Base-by-base conservation (phyloP, 2,797 vertebrate species). In the Aphelocoma californica region DNA sequence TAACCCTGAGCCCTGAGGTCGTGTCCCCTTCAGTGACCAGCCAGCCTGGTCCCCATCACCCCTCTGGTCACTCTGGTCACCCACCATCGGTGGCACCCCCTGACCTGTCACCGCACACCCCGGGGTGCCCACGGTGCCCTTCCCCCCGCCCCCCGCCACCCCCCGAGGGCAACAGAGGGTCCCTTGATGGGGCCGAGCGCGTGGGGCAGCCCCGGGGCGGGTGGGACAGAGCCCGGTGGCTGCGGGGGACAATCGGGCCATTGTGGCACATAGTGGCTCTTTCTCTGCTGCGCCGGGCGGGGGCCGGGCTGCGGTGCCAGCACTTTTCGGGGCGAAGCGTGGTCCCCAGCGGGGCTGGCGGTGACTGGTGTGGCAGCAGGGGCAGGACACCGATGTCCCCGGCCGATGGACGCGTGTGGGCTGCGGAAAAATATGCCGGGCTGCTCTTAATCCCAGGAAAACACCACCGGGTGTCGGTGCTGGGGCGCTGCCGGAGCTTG, bases 171-270 rank as follows among this genome's bases (percentile, higher is more conserved):
- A 19, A 93, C 93, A 93, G 90, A 73, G 90, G 87, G 58, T 89
- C 92, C 87, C 94, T 94, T 94, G 80, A 95, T 15, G 79, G 92
- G 66, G 34, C 95, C 14, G 58, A 62, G 95, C 57, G 74, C 77
- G 94, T 88, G 95, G 96, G 96, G 96, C 72, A 34, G 93, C 96
- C 94, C 97, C 26, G 77, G 86, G 91, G 83, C 57, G 88, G 92
- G 93, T 54, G 93, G 94, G 94, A 89, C 36, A 18, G 95, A 92
- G 82, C 78, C 9, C 20, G 60, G 93, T 83, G 90, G 62, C 81
- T n/a, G 10, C 0, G 2, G 81, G 78, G 78, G 93, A 97, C 95
- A 96, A 93, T 93, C 12, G 42, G 3, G 34, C 71, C 38, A 94
- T 97, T 96, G 97, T 97, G 77, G 62, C 77, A 8, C 87, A 89